Conservation (phyloP, 2,888 invertebrate genomes). For the Thymelicus lineola region DNA sequence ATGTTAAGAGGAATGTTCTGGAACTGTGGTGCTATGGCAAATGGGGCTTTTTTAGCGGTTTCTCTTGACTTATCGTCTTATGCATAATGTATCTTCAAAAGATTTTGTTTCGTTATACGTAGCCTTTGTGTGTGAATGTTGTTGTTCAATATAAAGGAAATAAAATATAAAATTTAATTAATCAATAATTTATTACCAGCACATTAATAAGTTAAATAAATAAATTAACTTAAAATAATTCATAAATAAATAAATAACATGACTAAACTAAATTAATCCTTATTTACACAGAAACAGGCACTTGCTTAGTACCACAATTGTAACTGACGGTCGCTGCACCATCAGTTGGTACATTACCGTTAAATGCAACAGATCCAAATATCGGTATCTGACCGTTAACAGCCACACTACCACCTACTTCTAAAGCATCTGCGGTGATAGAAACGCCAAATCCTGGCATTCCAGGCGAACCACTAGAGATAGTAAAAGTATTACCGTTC, state of each 20-base stretch:
- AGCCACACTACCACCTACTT: slow-evolving; percentile 62
- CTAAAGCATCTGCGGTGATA: slow-evolving; percentile 60
- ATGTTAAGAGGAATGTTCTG: too few relatives aligned
- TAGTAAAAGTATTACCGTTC: slow-evolving; percentile 47
- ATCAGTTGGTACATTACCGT: slow-evolving; percentile 60
- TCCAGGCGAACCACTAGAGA: slow-evolving; percentile 50
- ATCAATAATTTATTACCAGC: slow-evolving; percentile 14
- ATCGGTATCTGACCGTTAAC: slow-evolving; percentile 66
- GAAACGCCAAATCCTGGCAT: slow-evolving; percentile 56
- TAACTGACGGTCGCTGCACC: slow-evolving; percentile 61
- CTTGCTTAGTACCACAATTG: slow-evolving; percentile 44
- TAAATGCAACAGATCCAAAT: slow-evolving; percentile 58
- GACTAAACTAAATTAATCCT: not conserved
- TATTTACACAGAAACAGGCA: not conserved
- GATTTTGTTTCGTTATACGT: too few relatives aligned
- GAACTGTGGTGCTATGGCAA: too few relatives aligned
- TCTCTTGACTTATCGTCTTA: too few relatives aligned
- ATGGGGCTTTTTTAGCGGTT: too few relatives aligned
- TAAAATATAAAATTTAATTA: not conserved
- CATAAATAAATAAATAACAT: slow-evolving; percentile 15
- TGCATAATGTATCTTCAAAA: too few relatives aligned
- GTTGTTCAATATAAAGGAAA: too few relatives aligned
- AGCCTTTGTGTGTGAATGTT: too few relatives aligned
- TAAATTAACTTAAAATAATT: slow-evolving; percentile 16
- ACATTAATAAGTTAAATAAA: not conserved